phyloP scores from a whole-genome alignment of 2,797 vertebrate species.

The Coccyzus lansbergi region DNA sequence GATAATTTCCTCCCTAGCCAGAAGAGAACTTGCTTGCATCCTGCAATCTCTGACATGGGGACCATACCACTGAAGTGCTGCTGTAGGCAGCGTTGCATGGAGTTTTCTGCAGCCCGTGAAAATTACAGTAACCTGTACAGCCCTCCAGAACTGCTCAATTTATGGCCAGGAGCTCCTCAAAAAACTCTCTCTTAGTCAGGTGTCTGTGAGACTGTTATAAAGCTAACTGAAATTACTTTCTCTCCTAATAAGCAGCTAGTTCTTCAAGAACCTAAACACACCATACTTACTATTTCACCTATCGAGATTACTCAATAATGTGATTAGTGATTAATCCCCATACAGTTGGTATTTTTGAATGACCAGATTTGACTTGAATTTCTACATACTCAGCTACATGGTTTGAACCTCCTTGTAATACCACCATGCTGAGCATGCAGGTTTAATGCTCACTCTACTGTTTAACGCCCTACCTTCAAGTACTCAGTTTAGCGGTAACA shows the following conservation, averaged over 20 bases:
- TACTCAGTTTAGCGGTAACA: neutral
- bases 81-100: neutral
- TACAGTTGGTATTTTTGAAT: neutral
- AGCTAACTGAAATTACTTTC: neutral
- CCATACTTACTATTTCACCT: neutral
- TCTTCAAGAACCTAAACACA: neutral
- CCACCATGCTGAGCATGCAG: neutral
- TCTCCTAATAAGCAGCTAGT: neutral
- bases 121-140: neutral
- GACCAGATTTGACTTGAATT: neutral
- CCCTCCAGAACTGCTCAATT: neutral
- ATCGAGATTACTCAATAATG: neutral
- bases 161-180: neutral
- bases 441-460: neutral
- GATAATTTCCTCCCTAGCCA: neutral
- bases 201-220: neutral
- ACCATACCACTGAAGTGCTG: accelerated
- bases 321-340: neutral
- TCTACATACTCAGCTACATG: neutral
- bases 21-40: neutral
- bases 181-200: neutral
- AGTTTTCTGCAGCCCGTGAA: neutral
- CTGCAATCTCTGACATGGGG: accelerated
- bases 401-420: neutral
- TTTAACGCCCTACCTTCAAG: neutral